phyloP scores from a whole-genome alignment of 2,888 invertebrate species.

The Trissolcus japonicus region DNA sequence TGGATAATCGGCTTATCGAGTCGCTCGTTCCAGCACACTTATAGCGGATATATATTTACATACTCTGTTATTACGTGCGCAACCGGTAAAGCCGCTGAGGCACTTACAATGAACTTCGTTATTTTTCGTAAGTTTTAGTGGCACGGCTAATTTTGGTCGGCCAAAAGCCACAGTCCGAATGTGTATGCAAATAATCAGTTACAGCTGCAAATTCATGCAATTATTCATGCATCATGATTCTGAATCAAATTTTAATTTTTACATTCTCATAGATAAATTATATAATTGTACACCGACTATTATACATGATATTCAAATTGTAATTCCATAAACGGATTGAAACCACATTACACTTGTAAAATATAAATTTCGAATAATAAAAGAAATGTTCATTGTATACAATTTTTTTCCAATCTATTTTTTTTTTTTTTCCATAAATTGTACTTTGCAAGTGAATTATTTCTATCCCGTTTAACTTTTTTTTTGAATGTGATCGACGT shows the following conservation, averaged over 20 bases:
- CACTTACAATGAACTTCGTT: slow-evolving; percentile 53
- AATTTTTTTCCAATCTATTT: no score
- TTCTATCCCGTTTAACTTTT: no score
- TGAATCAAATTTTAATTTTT: no score
- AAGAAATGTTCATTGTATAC: no score
- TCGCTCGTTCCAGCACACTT: slow-evolving; percentile 66
- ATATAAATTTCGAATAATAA: no score
- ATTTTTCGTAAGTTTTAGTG: slow-evolving; percentile 39
- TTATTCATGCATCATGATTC: neutral
- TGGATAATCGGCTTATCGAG: slow-evolving; percentile 75
- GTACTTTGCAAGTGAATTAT: no score
- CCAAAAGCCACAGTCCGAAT: slow-evolving; percentile 13
- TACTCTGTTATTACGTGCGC: slow-evolving; percentile 59
- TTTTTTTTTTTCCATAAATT: no score
- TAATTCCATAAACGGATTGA: no score
- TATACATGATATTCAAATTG: neutral
- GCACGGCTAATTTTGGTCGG: slow-evolving; percentile 47
- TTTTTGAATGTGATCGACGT: no score
- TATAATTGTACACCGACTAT: no score
- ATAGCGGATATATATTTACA: slow-evolving; percentile 63
- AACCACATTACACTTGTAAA: no score
- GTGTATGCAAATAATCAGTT: slow-evolving; percentile 34
- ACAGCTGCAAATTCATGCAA: slow-evolving; percentile 3
- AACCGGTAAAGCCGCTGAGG: slow-evolving; percentile 54
- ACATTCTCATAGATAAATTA: no score